Evolutionary conservation across 1,140 invertebrate species (phyloP).

Genomic region (Pseudomyrmex flavicornis): DNA sequence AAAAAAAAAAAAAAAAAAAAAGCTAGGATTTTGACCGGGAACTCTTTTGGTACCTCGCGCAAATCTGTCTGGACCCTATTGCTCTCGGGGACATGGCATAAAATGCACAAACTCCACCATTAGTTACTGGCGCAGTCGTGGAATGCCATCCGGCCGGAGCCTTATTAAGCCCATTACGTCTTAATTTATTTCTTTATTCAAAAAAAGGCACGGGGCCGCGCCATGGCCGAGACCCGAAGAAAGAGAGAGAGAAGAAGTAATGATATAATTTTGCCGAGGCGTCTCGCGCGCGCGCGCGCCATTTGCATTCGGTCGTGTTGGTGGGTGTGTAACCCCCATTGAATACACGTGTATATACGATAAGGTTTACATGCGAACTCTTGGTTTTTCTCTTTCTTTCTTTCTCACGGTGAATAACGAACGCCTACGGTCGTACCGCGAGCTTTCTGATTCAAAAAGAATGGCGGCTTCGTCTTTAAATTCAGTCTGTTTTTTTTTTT

Average conservation of each 20-base stretch:
- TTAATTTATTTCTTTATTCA: conserved; percentile 74
- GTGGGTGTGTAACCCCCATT: conserved; percentile 44
- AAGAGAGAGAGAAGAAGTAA: conserved; percentile 43
- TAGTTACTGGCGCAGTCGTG: conserved; percentile 69
- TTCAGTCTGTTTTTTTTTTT: neutral
- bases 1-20: neutral
- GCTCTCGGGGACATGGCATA: conserved; percentile 60
- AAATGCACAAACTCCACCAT: conserved; percentile 70
- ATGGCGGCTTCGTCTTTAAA: conserved; percentile 32
- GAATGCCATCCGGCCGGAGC: conserved; percentile 70
- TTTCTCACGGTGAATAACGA: conserved; percentile 54
- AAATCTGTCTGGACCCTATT: neutral
- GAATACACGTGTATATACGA: conserved; percentile 12
- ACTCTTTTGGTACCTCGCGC: conserved; percentile 23
- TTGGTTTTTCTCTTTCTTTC: conserved; percentile 2
- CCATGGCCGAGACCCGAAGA: neutral
- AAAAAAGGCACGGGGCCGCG: conserved; percentile 48
- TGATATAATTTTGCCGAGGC: conserved; percentile 69
- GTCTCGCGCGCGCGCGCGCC: conserved; percentile 31
- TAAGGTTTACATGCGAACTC: conserved; percentile 41
- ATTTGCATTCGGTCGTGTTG: conserved; percentile 67
- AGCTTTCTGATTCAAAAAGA: conserved; percentile 26
- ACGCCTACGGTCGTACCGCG: conserved; percentile 63
- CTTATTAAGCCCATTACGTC: conserved; percentile 74
- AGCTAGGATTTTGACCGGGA: conserved; percentile 43